Base-by-base conservation (phyloP, 2,797 vertebrate genomes). In the Chaenodraco wilsoni region DNA sequence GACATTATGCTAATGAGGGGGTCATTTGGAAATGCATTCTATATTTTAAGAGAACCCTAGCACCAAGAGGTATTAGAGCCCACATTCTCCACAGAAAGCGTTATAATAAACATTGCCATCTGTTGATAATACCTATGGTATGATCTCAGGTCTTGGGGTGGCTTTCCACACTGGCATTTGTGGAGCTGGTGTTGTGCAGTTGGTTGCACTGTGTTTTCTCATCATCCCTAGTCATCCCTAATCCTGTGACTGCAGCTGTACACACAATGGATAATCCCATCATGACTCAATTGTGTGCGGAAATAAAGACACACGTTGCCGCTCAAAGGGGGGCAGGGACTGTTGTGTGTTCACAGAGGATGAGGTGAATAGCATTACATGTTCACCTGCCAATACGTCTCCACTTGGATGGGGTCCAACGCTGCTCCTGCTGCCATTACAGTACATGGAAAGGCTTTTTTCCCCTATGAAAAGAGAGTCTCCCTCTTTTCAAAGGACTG, bases 181-280 rank as follows among this genome's bases (percentile, higher is more conserved):
- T 41, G 13, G 37, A 66, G 72, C 70, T 60, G 79, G 69, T 60
- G 62, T 65, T 63, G 82, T 88, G 81, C 84, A 79, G 67, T 82
- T 79, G 81, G 78, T 74, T 61, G 82, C 87, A 78, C 64, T 4
- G 81, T 79, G 83, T 82, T 89, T 87, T 76, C 84, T 80, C 85
- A 84, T 88, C 83, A 85, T 90, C 88, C 75, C 78, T 68, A 76
- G 83, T 89, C 90, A 86, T 88, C 87, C 75, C 65, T 92, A 91
- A 93, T 93, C 91, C 90, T 78, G 85, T 89, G 84, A 90, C 86
- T 87, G 91, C 90, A 90, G 89, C 90, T 91, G 88, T 78, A 87
- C 86, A 91, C 87, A 92, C 91, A 92, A 88, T 86, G 79, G 85
- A 16, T 92, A 91, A 93, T 92, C 92, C 89, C 89, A 84, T 91